phyloP scores from a whole-genome alignment of 2,113 vertebrate species.

The Cariama cristata region DNA sequence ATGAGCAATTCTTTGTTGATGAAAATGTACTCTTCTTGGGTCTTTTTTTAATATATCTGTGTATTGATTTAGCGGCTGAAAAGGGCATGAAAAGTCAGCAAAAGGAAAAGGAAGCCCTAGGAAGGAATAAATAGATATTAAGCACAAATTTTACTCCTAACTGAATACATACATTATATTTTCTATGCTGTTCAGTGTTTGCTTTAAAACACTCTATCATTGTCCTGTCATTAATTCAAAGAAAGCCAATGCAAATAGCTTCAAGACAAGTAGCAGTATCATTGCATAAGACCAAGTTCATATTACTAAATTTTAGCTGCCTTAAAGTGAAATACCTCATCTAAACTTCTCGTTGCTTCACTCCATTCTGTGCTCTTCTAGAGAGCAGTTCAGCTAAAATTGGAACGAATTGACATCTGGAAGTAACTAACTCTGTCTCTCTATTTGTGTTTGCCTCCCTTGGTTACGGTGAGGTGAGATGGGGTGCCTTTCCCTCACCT shows the following conservation, averaged over 20 bases:
- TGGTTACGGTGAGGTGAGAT: background rate
- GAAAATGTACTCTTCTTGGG: background rate
- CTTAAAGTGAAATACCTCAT: background rate
- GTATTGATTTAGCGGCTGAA: background rate
- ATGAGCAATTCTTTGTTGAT: background rate
- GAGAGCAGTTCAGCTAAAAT: background rate
- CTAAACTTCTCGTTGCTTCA: background rate
- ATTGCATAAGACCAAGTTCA: background rate
- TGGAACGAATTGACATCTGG: background rate
- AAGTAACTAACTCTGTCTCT: background rate
- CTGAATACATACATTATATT: background rate
- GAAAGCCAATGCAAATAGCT: background rate
- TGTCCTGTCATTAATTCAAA: background rate
- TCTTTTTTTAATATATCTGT: background rate
- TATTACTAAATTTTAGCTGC: background rate
- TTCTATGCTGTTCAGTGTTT: background rate
- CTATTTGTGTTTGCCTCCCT: background rate
- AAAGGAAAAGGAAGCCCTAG: background rate
- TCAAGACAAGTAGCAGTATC: background rate
- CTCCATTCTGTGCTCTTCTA: background rate
- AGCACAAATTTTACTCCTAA: background rate
- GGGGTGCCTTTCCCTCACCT: background rate
- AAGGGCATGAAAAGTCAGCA: background rate
- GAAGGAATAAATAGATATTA: background rate
- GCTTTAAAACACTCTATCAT: accelerated